phyloP scores from a whole-genome alignment of 2,888 invertebrate genomes.

The Hirtodrosophila histrioides region DNA sequence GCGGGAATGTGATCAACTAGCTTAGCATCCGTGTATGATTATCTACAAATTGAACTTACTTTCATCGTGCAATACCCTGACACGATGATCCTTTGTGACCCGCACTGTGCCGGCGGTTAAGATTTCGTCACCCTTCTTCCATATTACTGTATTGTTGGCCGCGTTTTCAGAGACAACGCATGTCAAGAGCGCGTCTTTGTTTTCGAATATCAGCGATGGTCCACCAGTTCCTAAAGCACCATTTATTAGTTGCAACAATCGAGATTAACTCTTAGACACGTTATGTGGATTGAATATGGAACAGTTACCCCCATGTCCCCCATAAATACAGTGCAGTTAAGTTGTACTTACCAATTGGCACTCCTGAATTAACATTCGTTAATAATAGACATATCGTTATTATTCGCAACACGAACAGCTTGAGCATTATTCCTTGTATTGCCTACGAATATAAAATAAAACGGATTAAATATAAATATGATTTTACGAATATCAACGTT shows the following conservation, averaged over 20 bases:
- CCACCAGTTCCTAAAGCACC: constrained; percentile 81
- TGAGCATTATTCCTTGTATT: constrained; percentile 80
- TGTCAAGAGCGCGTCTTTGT: constrained; percentile 92
- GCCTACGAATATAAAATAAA: constrained; percentile 33
- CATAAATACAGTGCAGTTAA: background rate
- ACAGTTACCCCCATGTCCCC: background rate
- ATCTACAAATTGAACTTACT: constrained; percentile 85
- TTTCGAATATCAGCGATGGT: constrained; percentile 86
- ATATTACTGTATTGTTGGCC: constrained; percentile 89
- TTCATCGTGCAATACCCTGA: constrained; percentile 91
- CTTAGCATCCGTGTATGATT: background rate
- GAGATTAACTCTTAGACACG: background rate
- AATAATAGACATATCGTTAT: constrained; percentile 79
- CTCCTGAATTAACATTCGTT: constrained; percentile 80
- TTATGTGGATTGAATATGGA: background rate
- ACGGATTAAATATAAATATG: too few relatives aligned
- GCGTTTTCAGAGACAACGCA: constrained; percentile 89
- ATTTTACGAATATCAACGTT: too few relatives aligned
- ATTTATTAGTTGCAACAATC: constrained; percentile 2
- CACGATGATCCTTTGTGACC: constrained; percentile 90
- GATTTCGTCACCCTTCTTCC: constrained; percentile 90
- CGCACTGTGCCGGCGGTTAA: constrained; percentile 91
- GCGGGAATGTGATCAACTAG: background rate
- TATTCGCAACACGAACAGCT: constrained; percentile 74
- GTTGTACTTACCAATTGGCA: constrained; percentile 78